Evolutionary conservation across 2,113 vertebrate species (phyloP).

Genomic region (Pholis gunnellus): DNA sequence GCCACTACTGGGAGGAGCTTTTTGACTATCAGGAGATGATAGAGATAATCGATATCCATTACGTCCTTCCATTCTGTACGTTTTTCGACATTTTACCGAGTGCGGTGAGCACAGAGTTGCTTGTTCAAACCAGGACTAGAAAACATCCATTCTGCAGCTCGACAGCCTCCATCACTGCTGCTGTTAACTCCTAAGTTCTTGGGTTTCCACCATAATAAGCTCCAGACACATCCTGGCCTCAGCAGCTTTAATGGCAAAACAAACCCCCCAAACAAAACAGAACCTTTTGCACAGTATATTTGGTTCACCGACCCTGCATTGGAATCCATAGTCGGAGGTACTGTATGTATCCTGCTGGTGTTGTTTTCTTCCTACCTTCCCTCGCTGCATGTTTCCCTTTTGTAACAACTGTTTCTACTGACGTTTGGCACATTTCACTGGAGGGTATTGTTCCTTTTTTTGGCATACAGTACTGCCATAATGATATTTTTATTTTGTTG

Average conservation of each 20-base stretch:
- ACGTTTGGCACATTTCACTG: slow-evolving; percentile 28
- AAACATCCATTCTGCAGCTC: neutral
- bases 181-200: neutral
- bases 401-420: slow-evolving; percentile 8
- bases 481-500: slow-evolving; percentile 40
- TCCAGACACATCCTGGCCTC: neutral
- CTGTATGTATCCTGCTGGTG: neutral
- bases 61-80: neutral
- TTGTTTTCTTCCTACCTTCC: neutral
- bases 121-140: neutral
- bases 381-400: neutral
- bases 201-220: neutral
- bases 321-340: neutral
- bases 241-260: neutral
- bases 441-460: neutral
- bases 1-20: neutral
- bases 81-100: neutral
- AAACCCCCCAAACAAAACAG: neutral
- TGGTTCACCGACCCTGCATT: neutral
- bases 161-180: neutral
- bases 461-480: slow-evolving; percentile 11
- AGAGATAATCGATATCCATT: neutral
- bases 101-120: neutral
- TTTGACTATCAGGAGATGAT: neutral
- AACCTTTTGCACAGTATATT: neutral